phyloP scores from a whole-genome alignment of 2,888 invertebrate species.

The Caenorhabditis sulstoni region DNA sequence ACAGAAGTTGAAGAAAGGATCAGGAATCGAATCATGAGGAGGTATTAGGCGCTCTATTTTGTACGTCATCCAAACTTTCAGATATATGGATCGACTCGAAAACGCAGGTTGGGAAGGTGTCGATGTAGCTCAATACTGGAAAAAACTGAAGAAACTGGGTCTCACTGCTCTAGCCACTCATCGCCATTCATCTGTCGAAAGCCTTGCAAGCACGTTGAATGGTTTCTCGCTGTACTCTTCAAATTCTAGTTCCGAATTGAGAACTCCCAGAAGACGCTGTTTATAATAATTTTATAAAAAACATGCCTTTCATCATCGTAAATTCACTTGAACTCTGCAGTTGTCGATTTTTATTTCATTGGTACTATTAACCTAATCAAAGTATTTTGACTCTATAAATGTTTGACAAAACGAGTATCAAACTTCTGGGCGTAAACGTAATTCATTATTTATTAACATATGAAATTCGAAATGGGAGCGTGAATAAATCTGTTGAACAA shows the following conservation, averaged over 20 bases:
- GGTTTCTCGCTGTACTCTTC: constrained; percentile 70
- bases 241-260: constrained; percentile 63
- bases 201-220: constrained; percentile 73
- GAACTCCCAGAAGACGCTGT: constrained; percentile 54
- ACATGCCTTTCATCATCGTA: neutral
- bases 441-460: too few species aligned
- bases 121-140: constrained; percentile 84
- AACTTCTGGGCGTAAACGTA: too few species aligned
- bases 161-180: constrained; percentile 68
- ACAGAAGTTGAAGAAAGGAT: constrained; percentile 71
- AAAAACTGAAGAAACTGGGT: constrained; percentile 74
- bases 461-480: too few species aligned
- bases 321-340: constrained; percentile 12
- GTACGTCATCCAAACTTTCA: constrained; percentile 33
- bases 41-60: constrained; percentile 58
- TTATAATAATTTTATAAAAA: constrained; percentile 21
- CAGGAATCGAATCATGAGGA: constrained; percentile 75
- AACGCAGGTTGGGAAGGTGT: constrained; percentile 86
- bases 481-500: too few species aligned
- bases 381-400: too few species aligned
- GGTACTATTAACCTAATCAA: too few species aligned
- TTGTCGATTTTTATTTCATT: too few species aligned
- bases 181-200: constrained; percentile 72
- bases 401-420: too few species aligned
- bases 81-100: constrained; percentile 82